Evolutionary conservation across 2,113 vertebrate species (phyloP).

Genomic region (Galeopterus variegatus): DNA sequence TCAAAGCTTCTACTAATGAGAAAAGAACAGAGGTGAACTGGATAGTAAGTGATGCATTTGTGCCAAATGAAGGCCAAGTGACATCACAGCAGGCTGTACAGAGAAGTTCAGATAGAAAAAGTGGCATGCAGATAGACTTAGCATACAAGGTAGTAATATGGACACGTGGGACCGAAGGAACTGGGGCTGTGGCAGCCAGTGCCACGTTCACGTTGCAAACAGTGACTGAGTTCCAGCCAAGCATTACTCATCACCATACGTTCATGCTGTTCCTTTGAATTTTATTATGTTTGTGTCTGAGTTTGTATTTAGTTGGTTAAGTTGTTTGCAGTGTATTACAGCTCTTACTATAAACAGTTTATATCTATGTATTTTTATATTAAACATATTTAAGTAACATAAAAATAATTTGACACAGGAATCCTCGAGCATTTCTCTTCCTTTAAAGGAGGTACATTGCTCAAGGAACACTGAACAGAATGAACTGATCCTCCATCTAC

Average conservation of each 20-base stretch:
- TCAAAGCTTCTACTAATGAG: neutral
- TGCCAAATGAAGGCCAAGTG: constrained; percentile 37
- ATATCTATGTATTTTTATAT: neutral
- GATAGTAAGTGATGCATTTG: neutral
- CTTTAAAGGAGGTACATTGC: neutral
- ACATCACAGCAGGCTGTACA: neutral
- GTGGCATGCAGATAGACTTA: neutral
- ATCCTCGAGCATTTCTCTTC: neutral
- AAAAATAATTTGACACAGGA: neutral
- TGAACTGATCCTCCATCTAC: neutral
- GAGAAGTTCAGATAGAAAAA: neutral
- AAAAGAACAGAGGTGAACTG: constrained; percentile 16
- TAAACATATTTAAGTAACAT: neutral
- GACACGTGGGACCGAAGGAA: neutral
- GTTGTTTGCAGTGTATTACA: neutral
- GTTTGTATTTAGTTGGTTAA: neutral
- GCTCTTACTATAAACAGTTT: neutral
- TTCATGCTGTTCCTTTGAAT: neutral
- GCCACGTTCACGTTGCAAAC: fast-evolving
- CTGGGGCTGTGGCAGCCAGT: fast-evolving
- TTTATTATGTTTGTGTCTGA: neutral
- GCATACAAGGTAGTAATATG: fast-evolving
- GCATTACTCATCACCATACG: neutral
- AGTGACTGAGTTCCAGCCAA: neutral
- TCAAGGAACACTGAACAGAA: fast-evolving